Base-by-base conservation (phyloP, 2,888 invertebrate genomes). In the Ecliptopera silaceata region DNA sequence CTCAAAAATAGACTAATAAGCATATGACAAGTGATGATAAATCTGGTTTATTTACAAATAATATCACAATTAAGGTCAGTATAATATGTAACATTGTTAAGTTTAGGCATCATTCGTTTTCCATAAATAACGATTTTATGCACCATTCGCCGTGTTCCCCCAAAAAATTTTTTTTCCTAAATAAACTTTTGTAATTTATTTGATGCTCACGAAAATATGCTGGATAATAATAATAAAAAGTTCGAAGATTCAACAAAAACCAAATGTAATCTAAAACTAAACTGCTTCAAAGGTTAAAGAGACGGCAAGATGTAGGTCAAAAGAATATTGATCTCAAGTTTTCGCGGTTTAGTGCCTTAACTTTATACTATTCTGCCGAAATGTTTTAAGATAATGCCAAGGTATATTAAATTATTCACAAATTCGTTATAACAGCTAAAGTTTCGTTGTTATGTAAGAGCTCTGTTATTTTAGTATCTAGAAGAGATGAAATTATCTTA, bases 251-350 rank as follows among this genome's bases (percentile, higher is more conserved):
- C 12, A 15, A 34, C n/a, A 34, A 15, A 48, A 49, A 38, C 22
- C 10, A 55, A 56, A 2, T n/a, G n/a, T n/a, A n/a, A n/a, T n/a
- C n/a, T n/a, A 15, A 48, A 49, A 38, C 22, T 11, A 55, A 56
- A 2, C 10, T 32, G 32, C 12, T 36, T 38, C 11, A 48, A 26
- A 41, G 32, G 45, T 41, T 41, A 22, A 18, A 45, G 39, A 46
- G n/a, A 17, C 22, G 26, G 42, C 22, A 39, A 31, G 12, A 48
- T 44, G 31, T 44, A 52, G 57, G 48, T 48, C 48, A 52, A 12
- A 36, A 51, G 45, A 43, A 31, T 32, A 31, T 52, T 39, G 43
- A 38, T 31, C 46, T 17, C 10, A 10, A 52, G 22, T 22, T 22
- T 22, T 22, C 22, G 10, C 26, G 5, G 46, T 22, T 46, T 31